Evolutionary conservation across 2,888 invertebrate genomes (phyloP), one percentile per base, ranked within the genome.

Genomic region (Conus canariensis): DNA sequence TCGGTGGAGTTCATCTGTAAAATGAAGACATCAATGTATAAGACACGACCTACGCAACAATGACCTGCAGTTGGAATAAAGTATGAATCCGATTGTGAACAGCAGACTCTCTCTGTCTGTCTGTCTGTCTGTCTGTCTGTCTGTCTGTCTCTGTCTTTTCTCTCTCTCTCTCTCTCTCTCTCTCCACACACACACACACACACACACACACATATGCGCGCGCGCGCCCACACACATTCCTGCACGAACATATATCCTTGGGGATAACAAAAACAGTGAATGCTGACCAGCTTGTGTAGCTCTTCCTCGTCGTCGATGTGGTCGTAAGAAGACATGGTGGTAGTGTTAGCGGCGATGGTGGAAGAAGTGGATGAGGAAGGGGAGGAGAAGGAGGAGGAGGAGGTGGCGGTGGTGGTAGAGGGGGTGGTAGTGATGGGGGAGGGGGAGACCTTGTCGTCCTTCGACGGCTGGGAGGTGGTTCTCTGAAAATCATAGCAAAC

Each of bases 1-100:
- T 97, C 97, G 96, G 98, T 97, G 97, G 97, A 97, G 96, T 98
- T 98, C 97, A 98, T 97, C 98, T 98, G 94, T 70, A 7, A 64
- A 64, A 64, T 64, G 64, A 64, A 64, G 16, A 64, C 10, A 64
- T 45, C 45, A 4, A 45, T 45, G 45, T 45, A 45, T 4, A 45
- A 45, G 45, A 45, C 45, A 45, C 4, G 45, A 45, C 45, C 3
- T 3, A 45, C 45, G 45, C 45, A 45, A 4, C 45, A 45, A 45
- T 45, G 45, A 45, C 45, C 64, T 64, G 64, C 64, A 64, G 64
- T 16, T 64, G 64, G 16, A 64, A 16, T 2, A 64, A 64, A 64
- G 64, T 64, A 64, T 64, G 64, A 64, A 64, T 64, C 12, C 64
- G 16, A 14, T 10, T 16, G 64, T 64, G 64, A 64, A 1, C 16